Conservation (phyloP, 2,113 vertebrate species). For the Podarcis muralis region DNA sequence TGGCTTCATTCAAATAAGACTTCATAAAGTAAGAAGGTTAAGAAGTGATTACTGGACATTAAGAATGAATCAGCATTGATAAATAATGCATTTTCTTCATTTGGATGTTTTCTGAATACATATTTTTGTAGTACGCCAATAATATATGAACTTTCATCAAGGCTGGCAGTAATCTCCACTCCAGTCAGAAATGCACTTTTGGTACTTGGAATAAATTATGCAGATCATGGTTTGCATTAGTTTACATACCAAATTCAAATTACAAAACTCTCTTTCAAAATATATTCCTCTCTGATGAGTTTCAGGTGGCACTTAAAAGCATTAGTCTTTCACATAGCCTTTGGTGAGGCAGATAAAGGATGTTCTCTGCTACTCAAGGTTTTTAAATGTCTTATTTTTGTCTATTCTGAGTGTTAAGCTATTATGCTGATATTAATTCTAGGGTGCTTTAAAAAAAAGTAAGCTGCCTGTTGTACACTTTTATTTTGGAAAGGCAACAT, state of each 20-base stretch:
- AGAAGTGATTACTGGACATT: background rate
- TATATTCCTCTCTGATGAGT: background rate
- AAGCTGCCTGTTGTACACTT: background rate
- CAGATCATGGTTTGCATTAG: background rate
- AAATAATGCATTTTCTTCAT: background rate
- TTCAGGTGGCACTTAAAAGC: background rate
- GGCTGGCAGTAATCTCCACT: background rate
- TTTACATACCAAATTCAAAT: background rate
- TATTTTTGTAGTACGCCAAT: background rate
- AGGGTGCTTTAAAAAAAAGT: background rate
- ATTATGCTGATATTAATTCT: background rate
- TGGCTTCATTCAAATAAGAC: background rate
- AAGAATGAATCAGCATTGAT: background rate
- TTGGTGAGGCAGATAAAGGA: background rate
- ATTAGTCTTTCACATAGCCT: background rate
- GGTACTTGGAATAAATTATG: background rate
- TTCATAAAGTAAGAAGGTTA: background rate
- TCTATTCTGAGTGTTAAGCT: background rate
- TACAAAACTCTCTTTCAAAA: background rate
- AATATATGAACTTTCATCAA: background rate
- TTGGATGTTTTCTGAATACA: accelerated
- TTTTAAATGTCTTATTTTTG: background rate
- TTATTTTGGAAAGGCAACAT: background rate
- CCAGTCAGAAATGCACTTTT: background rate
- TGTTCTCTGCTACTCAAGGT: background rate